A percentile compares a stretch with the other conserved stretches of the same genome.
Evolutionary conservation across 2,888 invertebrate species (phyloP).

Genomic region (Drosophila demipolita): DNA sequence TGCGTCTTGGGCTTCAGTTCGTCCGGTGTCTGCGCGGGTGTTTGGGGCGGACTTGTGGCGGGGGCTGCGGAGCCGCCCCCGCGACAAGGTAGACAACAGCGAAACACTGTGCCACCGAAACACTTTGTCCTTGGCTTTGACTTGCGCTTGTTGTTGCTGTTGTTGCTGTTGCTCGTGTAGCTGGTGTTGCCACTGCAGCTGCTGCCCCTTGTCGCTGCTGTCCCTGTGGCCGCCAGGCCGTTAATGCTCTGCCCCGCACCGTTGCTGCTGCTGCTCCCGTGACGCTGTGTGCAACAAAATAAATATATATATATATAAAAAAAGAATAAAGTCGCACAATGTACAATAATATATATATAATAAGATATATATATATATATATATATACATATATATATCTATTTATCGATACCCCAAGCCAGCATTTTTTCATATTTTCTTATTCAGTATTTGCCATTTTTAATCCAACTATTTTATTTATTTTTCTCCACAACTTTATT

Average conservation of each 20-base stretch:
- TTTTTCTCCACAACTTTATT: not conserved
- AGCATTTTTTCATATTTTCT: not conserved
- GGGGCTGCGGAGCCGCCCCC: conserved; percentile 91
- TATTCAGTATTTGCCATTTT: not conserved
- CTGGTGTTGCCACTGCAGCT: conserved; percentile 56
- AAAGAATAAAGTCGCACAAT: not conserved
- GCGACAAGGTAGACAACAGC: conserved; percentile 94
- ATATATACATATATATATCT: not conserved
- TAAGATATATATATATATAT: not conserved
- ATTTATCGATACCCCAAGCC: not conserved
- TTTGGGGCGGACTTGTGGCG: conserved; percentile 86
- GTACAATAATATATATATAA: no score
- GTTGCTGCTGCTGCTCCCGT: conserved; percentile 73
- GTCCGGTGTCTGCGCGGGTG: conserved; percentile 82
- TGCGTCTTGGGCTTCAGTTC: conserved; percentile 63
- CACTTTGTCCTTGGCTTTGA: conserved; percentile 83
- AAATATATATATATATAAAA: not conserved
- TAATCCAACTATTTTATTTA: not conserved
- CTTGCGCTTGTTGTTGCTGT: conserved; percentile 70
- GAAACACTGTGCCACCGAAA: conserved; percentile 90
- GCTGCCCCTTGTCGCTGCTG: conserved; percentile 66
- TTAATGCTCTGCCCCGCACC: conserved; percentile 16
- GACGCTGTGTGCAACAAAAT: conserved; percentile 61
- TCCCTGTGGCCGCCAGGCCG: conserved; percentile 69
- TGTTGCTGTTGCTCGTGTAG: conserved; percentile 40